A percentile compares a stretch with the other conserved stretches of the same genome.
Conservation (phyloP, 64 coral and sea anemone species). For the Anthopleura sola region DNA sequence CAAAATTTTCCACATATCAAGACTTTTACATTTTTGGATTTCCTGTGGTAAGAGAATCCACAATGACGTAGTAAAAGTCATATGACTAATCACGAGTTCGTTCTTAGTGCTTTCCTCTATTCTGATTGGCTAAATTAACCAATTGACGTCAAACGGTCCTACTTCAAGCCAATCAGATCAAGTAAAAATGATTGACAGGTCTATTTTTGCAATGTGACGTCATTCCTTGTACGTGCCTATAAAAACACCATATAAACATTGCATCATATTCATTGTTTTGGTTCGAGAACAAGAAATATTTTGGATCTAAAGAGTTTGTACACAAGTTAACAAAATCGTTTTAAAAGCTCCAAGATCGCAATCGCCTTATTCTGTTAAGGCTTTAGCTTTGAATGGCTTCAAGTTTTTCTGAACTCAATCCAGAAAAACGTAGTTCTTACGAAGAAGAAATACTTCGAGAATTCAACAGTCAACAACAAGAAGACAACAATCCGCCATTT, state of each 20-base stretch:
- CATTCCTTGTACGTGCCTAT: not conserved
- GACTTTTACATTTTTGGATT: not conserved
- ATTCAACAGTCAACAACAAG: conserved; percentile 37
- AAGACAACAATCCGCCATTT: conserved; percentile 45
- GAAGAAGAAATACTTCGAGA: conserved; percentile 59
- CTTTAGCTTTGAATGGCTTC: conserved; percentile 38
- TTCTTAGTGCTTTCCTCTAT: not conserved
- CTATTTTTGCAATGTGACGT: not conserved
- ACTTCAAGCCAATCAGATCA: conserved; percentile 3
- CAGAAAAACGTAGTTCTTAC: conserved; percentile 43
- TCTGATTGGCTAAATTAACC: not conserved
- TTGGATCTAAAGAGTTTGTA: not conserved
- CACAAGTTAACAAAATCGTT: not conserved
- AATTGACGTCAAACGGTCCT: not conserved
- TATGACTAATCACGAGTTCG: not conserved
- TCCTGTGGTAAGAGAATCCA: not conserved
- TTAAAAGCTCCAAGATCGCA: not conserved
- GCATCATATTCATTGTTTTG: conserved; percentile 75
- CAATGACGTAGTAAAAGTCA: not conserved
- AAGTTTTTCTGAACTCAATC: conserved; percentile 36
- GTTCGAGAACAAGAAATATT: not conserved
- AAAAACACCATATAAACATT: conserved; percentile 25
- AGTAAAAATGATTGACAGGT: not conserved
- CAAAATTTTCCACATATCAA: no score
- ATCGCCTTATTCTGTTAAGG: conserved; percentile 2